These are phyloP conservation scores for Lycophotia porphyrea DNA, from an alignment of 2,888 invertebrate genomes.

Conservation along the genomic window DNA sequence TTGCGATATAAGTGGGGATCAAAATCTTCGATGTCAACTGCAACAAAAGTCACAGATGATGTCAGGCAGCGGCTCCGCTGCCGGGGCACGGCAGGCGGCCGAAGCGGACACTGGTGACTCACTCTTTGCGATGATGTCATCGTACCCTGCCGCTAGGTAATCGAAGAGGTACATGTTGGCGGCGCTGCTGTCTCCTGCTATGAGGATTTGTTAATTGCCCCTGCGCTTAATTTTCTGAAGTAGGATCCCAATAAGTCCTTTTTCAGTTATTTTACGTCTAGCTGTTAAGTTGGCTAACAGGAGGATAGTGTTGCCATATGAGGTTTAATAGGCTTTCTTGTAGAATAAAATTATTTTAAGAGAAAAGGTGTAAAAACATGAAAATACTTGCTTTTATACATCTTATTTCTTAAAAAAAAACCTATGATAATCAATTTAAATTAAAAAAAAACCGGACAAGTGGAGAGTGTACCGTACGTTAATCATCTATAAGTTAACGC, in stretches of 20 bases:
- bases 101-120: neutral
- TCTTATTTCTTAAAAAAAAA: no score
- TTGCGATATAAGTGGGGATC: conserved; percentile 28
- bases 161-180: conserved; percentile 9
- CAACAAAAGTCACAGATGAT: conserved; percentile 19
- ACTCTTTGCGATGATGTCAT: conserved; percentile 12
- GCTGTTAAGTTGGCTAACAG: neutral
- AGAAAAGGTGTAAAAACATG: neutral
- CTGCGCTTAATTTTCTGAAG: neutral
- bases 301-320: neutral
- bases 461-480: no score
- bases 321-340: neutral
- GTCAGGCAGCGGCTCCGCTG: neutral
- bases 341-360: neutral
- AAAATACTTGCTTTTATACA: no score
- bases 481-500: no score
- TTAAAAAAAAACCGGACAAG: no score
- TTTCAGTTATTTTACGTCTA: neutral
- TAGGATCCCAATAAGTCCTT: neutral
- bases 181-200: neutral
- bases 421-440: no score
- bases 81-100: neutral
- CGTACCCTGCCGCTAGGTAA: neutral
- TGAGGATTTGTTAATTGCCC: neutral
- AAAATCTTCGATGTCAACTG: conserved; percentile 29